Percentiles rank a stretch among this genome's conserved stretches.
phyloP scores from a whole-genome alignment of 2,888 invertebrate species.

The Diarsia mendica region DNA sequence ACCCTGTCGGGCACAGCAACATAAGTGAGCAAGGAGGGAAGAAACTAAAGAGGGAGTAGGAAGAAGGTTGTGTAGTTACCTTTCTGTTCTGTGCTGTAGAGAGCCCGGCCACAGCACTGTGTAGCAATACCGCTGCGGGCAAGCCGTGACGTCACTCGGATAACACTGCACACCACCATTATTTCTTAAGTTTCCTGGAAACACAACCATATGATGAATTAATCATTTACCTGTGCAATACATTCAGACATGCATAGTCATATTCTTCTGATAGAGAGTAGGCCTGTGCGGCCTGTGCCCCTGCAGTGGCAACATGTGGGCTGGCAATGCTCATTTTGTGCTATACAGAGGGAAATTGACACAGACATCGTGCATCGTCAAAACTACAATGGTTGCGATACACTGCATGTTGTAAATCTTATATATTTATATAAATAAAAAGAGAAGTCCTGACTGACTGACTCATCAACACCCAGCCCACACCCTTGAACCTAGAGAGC shows the following conservation, averaged over 20 bases:
- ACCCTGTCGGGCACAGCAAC: no score
- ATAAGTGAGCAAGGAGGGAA: no score
- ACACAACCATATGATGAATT: not conserved
- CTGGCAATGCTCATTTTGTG: not conserved
- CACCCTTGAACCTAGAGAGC: no score
- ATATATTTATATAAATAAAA: no score
- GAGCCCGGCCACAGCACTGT: constrained; percentile 71
- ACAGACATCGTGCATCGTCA: not conserved
- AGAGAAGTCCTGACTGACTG: no score
- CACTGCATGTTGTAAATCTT: no score
- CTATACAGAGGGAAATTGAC: not conserved
- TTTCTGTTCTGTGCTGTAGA: constrained; percentile 77
- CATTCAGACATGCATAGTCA: not conserved
- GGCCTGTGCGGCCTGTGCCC: not conserved
- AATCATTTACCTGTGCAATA: not conserved
- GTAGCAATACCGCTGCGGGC: constrained; percentile 56
- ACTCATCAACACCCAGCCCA: no score
- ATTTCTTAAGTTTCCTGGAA: constrained; percentile 41
- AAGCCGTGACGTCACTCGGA: constrained; percentile 70
- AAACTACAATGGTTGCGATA: no score
- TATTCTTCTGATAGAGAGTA: not conserved
- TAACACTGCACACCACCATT: constrained; percentile 74
- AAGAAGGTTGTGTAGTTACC: constrained; percentile 29
- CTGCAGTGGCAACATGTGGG: not conserved
- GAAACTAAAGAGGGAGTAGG: no score